A percentile compares a stretch with the other conserved stretches of the same genome.
Conservation (phyloP, 2,888 invertebrate species). For the Phorcus lineatus region DNA sequence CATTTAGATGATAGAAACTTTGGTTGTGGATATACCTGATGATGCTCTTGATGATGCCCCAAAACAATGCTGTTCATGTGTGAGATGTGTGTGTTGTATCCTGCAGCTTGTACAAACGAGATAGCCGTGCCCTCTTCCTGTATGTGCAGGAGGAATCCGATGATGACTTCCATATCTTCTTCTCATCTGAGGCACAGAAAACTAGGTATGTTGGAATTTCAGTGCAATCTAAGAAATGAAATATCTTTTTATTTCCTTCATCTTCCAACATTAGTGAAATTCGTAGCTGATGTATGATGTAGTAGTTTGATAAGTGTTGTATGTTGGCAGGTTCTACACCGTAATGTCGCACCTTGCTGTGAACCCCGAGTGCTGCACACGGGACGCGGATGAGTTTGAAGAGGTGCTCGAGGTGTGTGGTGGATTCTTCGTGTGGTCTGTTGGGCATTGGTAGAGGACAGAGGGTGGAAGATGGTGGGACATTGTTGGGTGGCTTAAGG, state of each 20-base stretch:
- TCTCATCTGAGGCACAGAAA: slow-evolving; percentile 91
- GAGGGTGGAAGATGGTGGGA: too few relatives aligned
- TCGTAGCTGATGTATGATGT: too few relatives aligned
- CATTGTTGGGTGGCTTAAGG: too few relatives aligned
- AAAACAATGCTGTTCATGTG: too few relatives aligned
- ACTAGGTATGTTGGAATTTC: slow-evolving; percentile 80
- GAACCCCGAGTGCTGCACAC: slow-evolving; percentile 83
- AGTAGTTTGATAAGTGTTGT: background rate
- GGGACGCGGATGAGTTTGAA: slow-evolving; percentile 55
- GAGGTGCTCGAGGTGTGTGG: slow-evolving; percentile 51
- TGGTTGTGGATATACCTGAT: too few relatives aligned
- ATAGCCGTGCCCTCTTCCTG: slow-evolving; percentile 94
- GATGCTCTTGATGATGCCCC: too few relatives aligned
- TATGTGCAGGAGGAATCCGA: slow-evolving; percentile 97
- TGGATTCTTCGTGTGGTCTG: background rate
- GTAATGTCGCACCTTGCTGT: slow-evolving; percentile 90
- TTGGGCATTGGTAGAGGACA: too few relatives aligned
- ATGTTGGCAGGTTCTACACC: slow-evolving; percentile 82
- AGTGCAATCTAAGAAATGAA: too few relatives aligned
- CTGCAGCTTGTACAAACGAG: slow-evolving; percentile 92
- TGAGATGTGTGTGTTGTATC: background rate
- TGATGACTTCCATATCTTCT: slow-evolving; percentile 95
- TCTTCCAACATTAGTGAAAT: too few relatives aligned
- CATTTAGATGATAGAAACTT: too few relatives aligned
- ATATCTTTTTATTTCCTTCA: too few relatives aligned